A percentile compares a stretch with the other conserved stretches of the same genome.
These are phyloP conservation scores for Marronus borbonicus DNA, from an alignment of 2,888 invertebrate genomes.

Conservation along the genomic window DNA sequence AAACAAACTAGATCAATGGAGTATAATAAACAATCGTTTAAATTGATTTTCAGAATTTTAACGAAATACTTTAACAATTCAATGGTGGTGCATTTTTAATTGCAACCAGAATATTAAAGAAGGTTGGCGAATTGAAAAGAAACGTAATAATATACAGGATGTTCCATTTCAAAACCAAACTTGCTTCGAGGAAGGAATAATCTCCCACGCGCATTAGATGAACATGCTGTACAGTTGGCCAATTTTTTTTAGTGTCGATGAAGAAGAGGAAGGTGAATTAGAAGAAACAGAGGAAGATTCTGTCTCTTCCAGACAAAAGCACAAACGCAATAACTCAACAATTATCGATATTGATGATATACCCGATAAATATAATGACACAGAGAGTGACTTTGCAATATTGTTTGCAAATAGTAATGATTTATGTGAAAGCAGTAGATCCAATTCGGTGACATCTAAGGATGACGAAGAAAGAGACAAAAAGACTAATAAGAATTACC, in stretches of 20 bases:
- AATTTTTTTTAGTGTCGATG: not conserved
- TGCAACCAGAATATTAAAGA: too few species aligned
- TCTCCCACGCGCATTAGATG: not conserved
- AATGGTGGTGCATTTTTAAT: too few species aligned
- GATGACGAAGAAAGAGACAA: not conserved
- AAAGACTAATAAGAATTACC: conserved; percentile 72
- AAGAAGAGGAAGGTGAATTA: not conserved
- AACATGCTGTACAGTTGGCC: not conserved
- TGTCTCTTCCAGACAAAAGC: not conserved
- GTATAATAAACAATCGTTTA: too few species aligned
- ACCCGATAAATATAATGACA: not conserved
- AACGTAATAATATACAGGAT: too few species aligned
- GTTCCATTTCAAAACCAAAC: too few species aligned
- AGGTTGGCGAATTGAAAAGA: too few species aligned
- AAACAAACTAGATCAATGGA: too few species aligned
- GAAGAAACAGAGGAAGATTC: not conserved
- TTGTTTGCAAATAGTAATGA: not conserved
- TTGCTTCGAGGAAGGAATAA: not conserved
- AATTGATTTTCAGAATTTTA: too few species aligned
- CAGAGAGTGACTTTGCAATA: conserved; percentile 5
- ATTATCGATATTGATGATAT: conserved; percentile 32
- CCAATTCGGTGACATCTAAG: not conserved
- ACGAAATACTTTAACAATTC: too few species aligned
- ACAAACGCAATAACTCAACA: conserved; percentile 49
- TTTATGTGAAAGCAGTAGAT: not conserved